phyloP scores from a whole-genome alignment of 1,140 invertebrate species.

The Drosophila ohnishii region DNA sequence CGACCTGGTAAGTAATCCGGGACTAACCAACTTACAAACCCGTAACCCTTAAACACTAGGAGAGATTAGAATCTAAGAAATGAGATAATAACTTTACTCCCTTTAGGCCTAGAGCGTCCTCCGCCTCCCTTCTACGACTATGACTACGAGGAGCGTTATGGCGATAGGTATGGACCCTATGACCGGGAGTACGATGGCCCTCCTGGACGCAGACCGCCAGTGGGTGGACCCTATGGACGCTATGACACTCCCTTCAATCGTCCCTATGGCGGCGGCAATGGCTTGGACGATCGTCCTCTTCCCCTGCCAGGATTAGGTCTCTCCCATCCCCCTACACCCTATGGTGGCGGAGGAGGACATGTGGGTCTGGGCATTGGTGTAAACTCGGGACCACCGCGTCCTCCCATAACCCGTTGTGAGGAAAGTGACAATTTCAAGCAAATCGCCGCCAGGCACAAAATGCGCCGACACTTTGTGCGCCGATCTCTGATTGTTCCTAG shows the following conservation, averaged over 20 bases:
- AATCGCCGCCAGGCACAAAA: conserved; percentile 89
- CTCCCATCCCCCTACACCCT: conserved; percentile 57
- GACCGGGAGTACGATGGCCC: conserved; percentile 79
- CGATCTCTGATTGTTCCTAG: conserved; percentile 89
- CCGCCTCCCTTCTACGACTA: conserved; percentile 78
- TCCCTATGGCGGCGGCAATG: conserved; percentile 56
- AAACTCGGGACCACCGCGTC: conserved; percentile 69
- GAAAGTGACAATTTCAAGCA: conserved; percentile 91
- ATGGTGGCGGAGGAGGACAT: conserved; percentile 55
- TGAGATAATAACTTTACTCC: background rate
- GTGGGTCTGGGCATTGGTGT: conserved; percentile 51
- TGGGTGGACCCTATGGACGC: conserved; percentile 69
- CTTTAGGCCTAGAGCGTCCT: conserved; percentile 73
- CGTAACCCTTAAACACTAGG: conserved; percentile 5
- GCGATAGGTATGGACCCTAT: conserved; percentile 65
- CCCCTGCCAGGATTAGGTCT: conserved; percentile 67
- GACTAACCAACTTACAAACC: conserved; percentile 49
- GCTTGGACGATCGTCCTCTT: conserved; percentile 69
- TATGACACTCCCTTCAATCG: conserved; percentile 76
- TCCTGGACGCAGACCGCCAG: conserved; percentile 76
- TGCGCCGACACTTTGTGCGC: conserved; percentile 90
- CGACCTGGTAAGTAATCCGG: conserved; percentile 70
- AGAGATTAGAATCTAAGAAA: conserved; percentile 8
- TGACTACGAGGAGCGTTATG: conserved; percentile 79
- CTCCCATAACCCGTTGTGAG: conserved; percentile 86